Evolutionary conservation across 2,113 vertebrate species (phyloP).

Genomic region (Vicugna pacos): DNA sequence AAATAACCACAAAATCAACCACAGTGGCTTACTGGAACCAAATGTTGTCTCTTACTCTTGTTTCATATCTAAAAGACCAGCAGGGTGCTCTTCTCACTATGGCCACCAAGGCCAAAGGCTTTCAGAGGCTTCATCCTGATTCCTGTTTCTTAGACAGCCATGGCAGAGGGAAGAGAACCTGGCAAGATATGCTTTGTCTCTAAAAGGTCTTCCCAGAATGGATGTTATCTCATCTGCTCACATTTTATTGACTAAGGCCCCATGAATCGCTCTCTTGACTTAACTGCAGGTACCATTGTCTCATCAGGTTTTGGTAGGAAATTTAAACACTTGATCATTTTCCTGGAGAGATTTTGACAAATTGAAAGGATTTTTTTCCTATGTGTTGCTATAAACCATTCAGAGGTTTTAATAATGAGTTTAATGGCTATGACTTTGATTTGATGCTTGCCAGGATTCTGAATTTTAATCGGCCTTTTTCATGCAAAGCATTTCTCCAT

Average conservation of each 20-base stretch:
- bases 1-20: neutral
- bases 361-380: neutral
- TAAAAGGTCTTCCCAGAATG: neutral
- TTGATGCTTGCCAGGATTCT: neutral
- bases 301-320: neutral
- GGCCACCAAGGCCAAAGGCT: neutral
- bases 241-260: neutral
- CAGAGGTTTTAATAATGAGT: neutral
- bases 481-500: neutral
- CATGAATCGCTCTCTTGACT: neutral
- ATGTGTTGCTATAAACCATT: neutral
- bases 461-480: conserved; percentile 44
- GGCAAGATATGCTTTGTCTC: neutral
- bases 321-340: conserved; percentile 33
- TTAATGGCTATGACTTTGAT: neutral
- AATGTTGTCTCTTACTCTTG: neutral
- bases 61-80: neutral
- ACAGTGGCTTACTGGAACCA: neutral
- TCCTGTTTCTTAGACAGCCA: neutral
- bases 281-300: neutral
- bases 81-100: neutral
- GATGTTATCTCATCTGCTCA: neutral
- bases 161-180: neutral
- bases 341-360: conserved; percentile 16
- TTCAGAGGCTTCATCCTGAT: neutral